Evolutionary conservation across 2,888 invertebrate genomes (phyloP), one percentile per base, ranked within the genome.

Genomic region (Dorcus hopei): DNA sequence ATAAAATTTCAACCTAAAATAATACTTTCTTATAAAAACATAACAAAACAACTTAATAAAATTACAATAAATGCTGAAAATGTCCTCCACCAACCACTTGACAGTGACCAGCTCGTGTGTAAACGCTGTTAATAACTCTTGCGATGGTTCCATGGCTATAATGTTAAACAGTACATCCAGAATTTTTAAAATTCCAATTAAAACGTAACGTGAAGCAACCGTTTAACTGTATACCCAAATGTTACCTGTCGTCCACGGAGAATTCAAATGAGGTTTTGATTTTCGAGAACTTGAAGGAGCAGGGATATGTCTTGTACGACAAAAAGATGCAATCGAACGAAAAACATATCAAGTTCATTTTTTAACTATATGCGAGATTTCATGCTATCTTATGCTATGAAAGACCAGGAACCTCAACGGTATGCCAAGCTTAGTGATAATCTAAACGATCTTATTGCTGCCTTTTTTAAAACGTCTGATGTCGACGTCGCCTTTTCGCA

Each of bases 331-430:
- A 67, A 3, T 68, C 75, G 63, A 62, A 73, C 49, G 62, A 66
- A 9, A 61, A 66, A n/a, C 75, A 75, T 56, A 54, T 73, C 0
- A 51, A 56, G 8, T 33, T 68, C 5, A 69, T 72, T 7, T 52
- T 75, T 14, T 61, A 61, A 6, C 69, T 70, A 45, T 70, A 74
- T 43, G 76, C 70, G 0, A 70, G 68, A 51, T 70, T 72, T 14
- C 76, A 76, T 55, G 69, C 73, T 0, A 6, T 72, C 71, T 0
- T 66, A 70, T 33, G 74, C 69, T 2, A 56, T 75, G 47, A 69
- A 64, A 26, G 61, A 72, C 43, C 64, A 69, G 47, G 54, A 70
- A 16, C 67, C 68, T 3, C 62, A 70, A 52, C 47, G 58, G 26
- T 73, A 68, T 54, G 54, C 63, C 1, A 33, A 64, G 1, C 38